A percentile compares a stretch with the other conserved stretches of the same genome.
phyloP scores from a whole-genome alignment of 2,113 vertebrate species.

The Ranitomeya variabilis region DNA sequence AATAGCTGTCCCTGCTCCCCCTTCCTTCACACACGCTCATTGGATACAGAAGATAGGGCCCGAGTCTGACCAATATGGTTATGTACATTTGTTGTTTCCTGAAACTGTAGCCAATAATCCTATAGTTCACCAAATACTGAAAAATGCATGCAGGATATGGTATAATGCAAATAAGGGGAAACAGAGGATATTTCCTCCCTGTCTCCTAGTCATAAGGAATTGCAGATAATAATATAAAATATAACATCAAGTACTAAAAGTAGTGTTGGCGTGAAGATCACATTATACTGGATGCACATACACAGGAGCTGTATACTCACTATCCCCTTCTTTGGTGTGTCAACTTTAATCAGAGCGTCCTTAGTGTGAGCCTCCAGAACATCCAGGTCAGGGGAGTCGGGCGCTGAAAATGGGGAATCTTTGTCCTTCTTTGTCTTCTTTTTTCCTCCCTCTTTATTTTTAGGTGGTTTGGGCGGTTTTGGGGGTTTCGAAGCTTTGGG shows the following conservation, averaged over 20 bases:
- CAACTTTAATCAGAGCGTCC: slow-evolving; percentile 92
- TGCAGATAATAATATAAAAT: neutral
- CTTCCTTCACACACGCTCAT: too few species aligned
- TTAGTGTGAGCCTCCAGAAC: slow-evolving; percentile 93
- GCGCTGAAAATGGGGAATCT: slow-evolving; percentile 73
- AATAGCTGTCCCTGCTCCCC: too few species aligned
- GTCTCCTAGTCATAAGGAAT: neutral
- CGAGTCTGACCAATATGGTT: too few species aligned
- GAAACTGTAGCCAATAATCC: neutral
- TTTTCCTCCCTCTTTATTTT: slow-evolving; percentile 90
- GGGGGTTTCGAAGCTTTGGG: slow-evolving; percentile 71
- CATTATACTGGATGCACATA: neutral
- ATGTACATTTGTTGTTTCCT: neutral
- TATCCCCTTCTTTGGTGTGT: slow-evolving; percentile 92
- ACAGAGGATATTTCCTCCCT: neutral
- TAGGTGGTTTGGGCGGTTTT: slow-evolving; percentile 74
- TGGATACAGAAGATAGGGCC: too few species aligned
- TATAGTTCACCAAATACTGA: neutral
- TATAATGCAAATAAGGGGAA: neutral
- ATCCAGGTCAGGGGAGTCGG: slow-evolving; percentile 88
- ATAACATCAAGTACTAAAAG: neutral
- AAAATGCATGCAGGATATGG: neutral
- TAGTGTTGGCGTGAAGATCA: neutral
- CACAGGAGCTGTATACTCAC: slow-evolving; percentile 65
- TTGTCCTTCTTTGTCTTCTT: slow-evolving; percentile 90